A percentile compares a stretch with the other conserved stretches of the same genome.
Conservation (phyloP, 2,888 invertebrate genomes). For the Pogonocherus hispidulus region DNA sequence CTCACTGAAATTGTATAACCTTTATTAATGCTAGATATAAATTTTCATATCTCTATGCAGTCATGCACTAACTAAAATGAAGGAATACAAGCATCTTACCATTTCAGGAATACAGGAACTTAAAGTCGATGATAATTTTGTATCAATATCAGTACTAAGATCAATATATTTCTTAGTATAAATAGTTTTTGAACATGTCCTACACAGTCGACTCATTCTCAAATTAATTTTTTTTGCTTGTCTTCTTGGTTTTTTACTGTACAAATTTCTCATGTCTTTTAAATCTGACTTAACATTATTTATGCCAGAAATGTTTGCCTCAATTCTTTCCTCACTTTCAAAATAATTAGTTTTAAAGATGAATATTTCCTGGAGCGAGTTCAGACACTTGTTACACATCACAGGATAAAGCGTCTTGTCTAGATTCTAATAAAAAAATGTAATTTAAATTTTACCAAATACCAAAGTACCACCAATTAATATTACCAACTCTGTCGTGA, state of each 20-base stretch:
- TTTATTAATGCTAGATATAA: no score
- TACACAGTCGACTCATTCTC: not conserved
- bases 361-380: slow-evolving; percentile 1
- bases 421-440: slow-evolving; percentile 2
- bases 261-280: not conserved
- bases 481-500: slow-evolving; percentile 18
- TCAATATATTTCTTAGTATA: not conserved
- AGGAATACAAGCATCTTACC: no score
- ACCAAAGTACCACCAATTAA: not conserved
- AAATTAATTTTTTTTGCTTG: not conserved
- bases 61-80: no score
- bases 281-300: slow-evolving; percentile 8
- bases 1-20: no score
- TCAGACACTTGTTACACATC: slow-evolving; percentile 9
- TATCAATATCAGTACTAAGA: not conserved
- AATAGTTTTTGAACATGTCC: slow-evolving; percentile 8
- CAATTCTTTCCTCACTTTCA: slow-evolving; percentile 9
- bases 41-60: no score
- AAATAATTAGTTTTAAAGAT: slow-evolving; percentile 19
- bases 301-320: not conserved
- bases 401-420: not conserved
- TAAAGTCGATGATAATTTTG: not conserved
- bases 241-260: not conserved
- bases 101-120: slow-evolving; percentile 12
- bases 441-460: not conserved